These are phyloP conservation scores for Formica aserva DNA, from an alignment of 2,888 invertebrate genomes.

Conservation along the genomic window DNA sequence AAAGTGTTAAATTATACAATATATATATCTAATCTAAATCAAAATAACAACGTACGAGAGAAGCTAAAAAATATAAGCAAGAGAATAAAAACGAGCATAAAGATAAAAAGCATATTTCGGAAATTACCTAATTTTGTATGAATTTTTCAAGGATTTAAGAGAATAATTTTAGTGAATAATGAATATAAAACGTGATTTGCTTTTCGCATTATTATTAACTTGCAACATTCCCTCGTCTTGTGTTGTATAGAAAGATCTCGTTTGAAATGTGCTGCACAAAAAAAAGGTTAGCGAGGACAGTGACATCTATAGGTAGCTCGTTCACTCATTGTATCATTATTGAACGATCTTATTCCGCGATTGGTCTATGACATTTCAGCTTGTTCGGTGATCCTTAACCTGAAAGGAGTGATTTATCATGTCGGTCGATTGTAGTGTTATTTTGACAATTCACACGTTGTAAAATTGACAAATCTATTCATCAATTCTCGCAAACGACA, in stretches of 20 bases:
- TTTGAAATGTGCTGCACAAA: background rate
- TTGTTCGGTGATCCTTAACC: slow-evolving; percentile 23
- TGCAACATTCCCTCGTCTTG: background rate
- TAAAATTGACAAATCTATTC: background rate
- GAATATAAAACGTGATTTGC: background rate
- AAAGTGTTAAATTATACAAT: background rate
- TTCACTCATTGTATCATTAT: background rate
- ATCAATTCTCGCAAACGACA: slow-evolving; percentile 44
- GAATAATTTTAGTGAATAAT: background rate
- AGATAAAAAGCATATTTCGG: background rate
- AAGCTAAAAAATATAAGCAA: background rate
- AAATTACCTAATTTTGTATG: background rate
- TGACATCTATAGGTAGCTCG: slow-evolving; percentile 29
- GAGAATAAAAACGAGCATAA: background rate
- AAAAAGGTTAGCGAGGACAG: background rate
- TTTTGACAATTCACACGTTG: slow-evolving; percentile 28
- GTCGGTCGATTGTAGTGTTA: background rate
- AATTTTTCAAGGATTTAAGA: background rate
- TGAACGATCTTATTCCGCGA: slow-evolving; percentile 1
- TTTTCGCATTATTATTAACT: background rate
- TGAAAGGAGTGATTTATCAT: slow-evolving; percentile 5
- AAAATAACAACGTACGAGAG: background rate
- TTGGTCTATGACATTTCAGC: background rate
- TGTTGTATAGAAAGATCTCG: background rate
- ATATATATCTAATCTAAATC: background rate